phyloP scores from a whole-genome alignment of 2,797 vertebrate genomes.

The Ammospiza maritima region DNA sequence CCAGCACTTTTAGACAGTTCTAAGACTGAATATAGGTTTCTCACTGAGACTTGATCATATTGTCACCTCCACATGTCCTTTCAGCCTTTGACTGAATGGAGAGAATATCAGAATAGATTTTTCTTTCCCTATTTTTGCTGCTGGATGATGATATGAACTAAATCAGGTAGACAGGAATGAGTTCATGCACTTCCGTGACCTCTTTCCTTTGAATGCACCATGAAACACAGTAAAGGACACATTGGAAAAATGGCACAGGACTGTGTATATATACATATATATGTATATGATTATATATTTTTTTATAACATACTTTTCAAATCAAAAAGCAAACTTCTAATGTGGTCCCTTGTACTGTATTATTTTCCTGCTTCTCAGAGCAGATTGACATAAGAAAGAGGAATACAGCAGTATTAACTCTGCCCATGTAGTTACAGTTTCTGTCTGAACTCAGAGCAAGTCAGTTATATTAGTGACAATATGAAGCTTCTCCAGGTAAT shows the following conservation, averaged over 20 bases:
- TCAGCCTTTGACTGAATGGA: neutral
- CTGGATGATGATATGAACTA: neutral
- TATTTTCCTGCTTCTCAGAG: neutral
- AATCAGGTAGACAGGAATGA: neutral
- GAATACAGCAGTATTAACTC: neutral
- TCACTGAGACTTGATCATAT: neutral
- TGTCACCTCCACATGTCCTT: neutral
- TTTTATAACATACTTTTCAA: neutral
- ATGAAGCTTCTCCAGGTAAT: neutral
- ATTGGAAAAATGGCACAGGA: neutral
- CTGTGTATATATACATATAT: fast-evolving
- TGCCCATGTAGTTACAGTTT: neutral
- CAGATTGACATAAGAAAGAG: neutral
- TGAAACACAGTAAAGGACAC: neutral
- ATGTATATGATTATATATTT: neutral
- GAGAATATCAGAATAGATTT: neutral
- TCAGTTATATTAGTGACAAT: neutral
- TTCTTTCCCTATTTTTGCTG: neutral
- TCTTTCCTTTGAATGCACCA: neutral
- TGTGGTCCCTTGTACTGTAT: neutral
- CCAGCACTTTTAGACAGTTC: neutral
- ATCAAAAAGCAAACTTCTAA: neutral
- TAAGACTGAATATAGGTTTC: neutral
- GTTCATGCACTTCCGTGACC: neutral
- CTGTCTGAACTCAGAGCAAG: neutral